phyloP scores from a whole-genome alignment of 2,888 invertebrate species.

The Lasioglossum villosulum region DNA sequence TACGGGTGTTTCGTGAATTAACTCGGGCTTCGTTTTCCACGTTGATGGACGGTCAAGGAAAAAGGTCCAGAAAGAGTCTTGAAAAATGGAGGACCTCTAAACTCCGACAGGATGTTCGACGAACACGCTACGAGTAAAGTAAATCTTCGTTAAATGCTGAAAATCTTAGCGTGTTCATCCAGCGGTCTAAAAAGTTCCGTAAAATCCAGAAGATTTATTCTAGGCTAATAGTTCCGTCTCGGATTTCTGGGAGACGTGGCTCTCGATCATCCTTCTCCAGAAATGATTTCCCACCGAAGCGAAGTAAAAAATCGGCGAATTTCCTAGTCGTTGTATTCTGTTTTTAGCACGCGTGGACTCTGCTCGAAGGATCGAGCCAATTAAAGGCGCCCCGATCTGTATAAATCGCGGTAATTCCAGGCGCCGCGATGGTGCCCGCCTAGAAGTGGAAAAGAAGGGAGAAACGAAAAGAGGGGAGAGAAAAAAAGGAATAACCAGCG shows the following conservation, averaged over 20 bases:
- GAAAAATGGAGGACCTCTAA: background rate
- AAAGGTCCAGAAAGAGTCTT: background rate
- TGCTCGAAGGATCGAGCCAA: background rate
- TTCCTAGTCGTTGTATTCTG: background rate
- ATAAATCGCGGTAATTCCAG: constrained; percentile 1
- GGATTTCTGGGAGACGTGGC: no score
- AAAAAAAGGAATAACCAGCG: background rate
- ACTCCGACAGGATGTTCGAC: background rate
- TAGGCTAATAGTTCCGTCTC: no score
- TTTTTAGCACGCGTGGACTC: background rate
- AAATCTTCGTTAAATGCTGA: no score
- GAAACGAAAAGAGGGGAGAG: background rate
- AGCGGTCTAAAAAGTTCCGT: no score
- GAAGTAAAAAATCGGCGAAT: no score
- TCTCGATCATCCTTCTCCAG: no score
- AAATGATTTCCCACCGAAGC: no score
- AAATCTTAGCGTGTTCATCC: no score
- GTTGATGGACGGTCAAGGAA: background rate
- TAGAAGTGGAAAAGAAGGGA: background rate
- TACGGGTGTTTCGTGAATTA: background rate
- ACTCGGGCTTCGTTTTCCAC: background rate
- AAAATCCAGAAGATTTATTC: no score
- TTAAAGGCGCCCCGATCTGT: background rate
- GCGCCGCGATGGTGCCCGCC: background rate
- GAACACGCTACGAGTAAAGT: background rate